These are phyloP conservation scores for Uropsilus gracilis DNA, from an alignment of 2,113 vertebrate species.

Conservation along the genomic window DNA sequence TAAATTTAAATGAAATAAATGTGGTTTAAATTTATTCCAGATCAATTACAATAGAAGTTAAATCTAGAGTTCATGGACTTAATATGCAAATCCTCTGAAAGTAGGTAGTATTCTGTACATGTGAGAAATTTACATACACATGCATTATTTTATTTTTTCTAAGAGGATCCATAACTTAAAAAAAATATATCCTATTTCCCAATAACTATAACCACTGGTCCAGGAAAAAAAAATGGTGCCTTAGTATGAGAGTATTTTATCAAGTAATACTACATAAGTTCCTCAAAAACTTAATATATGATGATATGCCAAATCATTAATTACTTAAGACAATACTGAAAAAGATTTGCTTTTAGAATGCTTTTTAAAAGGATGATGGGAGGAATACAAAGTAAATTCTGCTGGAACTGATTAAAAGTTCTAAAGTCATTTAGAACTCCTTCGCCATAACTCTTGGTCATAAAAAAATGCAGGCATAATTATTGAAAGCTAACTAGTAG, in stretches of 20 bases:
- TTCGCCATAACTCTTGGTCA: not conserved
- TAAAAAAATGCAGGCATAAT: too few relatives aligned
- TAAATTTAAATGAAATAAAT: not conserved
- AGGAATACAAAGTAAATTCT: not conserved
- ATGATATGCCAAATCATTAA: not conserved
- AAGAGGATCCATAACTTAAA: not conserved
- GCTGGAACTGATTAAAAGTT: not conserved
- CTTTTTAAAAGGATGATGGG: not conserved
- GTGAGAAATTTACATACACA: not conserved
- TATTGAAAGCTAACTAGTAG: too few relatives aligned
- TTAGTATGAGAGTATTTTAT: not conserved
- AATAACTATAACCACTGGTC: not conserved
- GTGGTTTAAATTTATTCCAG: not conserved
- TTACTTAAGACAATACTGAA: not conserved
- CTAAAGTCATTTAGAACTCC: not conserved
- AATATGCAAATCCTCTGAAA: not conserved
- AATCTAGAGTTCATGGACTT: not conserved
- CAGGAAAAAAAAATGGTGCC: not conserved
- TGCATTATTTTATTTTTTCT: not conserved
- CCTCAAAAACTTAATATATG: not conserved
- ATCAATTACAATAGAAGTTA: not conserved
- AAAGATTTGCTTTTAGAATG: not conserved
- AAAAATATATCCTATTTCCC: not conserved
- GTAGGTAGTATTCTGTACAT: not conserved
- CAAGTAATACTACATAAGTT: not conserved